Base-by-base conservation (phyloP, 2,888 invertebrate species). In the Aleiodes leptofemur region DNA sequence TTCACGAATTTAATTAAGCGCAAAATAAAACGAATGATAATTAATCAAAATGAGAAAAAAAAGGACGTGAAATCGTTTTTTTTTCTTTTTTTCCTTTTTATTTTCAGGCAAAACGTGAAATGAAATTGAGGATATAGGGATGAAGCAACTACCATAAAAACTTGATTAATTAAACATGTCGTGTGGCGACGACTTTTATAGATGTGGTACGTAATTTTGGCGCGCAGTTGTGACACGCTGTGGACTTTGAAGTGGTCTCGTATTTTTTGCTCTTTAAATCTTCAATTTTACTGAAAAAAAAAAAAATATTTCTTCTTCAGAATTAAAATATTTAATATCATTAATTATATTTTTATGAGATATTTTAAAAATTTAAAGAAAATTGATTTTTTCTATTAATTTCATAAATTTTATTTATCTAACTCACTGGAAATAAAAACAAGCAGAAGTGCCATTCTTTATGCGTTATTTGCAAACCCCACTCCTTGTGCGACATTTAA, bases 111-210 rank as follows among this genome's bases (percentile, higher is more conserved):
- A 34, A 57, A 31, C 31, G 43, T 61, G 6, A 38, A 69, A 53
- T 14, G 14, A 38, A 72, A 64, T 64, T 64, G 29, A 13, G n/a
- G 59, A 61, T 55, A 38, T 31, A 43, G 69, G 31, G 50, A 16
- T 56, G 61, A 50, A 43, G 50, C 69, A 51, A 69, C 61, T 57
- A 69, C 72, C 69, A 38, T 66, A 56, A 55, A 83, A 83, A 82
- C 80, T 83, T 84, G 82, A 84, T 84, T 84, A 84, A 85, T 84
- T 84, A 85, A 78, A 80, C 77, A 81, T 80, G 79, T 76, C 77
- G 78, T 82, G 81, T 76, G 69, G 76, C 61, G 72, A 77, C 38
- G 59, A 59, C 59, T 59, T 59, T 59, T 59, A 59, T 59, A 59
- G 34, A 31, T 59, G 38, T 38, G 38, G 34, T 34, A 59, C 13